phyloP scores from a whole-genome alignment of 2,113 vertebrate species.

The Poecile atricapillus region DNA sequence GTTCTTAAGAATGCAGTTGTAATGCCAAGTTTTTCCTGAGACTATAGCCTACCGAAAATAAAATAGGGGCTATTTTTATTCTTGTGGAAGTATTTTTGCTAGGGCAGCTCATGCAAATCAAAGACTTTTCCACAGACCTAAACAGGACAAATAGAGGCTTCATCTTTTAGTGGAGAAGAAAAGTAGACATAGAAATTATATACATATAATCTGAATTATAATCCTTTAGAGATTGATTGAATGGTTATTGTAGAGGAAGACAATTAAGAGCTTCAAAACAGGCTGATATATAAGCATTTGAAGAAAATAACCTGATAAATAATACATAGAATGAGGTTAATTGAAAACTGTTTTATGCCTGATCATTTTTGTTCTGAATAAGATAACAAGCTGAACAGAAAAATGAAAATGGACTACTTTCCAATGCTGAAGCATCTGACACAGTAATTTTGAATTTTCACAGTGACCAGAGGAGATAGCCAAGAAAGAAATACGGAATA shows the following conservation, averaged over 20 bases:
- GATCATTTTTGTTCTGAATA: background rate
- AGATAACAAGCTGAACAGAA: background rate
- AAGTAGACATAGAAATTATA: background rate
- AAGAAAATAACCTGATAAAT: conserved; percentile 1
- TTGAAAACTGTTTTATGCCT: background rate
- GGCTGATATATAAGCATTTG: background rate
- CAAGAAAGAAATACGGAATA: background rate
- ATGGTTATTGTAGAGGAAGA: background rate
- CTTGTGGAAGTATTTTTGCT: background rate
- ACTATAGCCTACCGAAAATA: background rate
- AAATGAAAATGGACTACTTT: background rate
- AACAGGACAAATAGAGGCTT: background rate
- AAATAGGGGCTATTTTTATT: background rate
- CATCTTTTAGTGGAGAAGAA: background rate
- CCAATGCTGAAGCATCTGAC: background rate
- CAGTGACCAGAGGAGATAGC: background rate
- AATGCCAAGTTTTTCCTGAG: background rate
- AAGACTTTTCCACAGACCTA: background rate
- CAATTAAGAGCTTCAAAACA: conserved; percentile 19
- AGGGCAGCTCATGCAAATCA: background rate
- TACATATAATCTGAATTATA: background rate
- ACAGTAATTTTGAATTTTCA: background rate
- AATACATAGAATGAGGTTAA: background rate
- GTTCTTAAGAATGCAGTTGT: background rate
- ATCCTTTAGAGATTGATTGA: background rate